Conservation (phyloP, 2,797 vertebrate genomes). For the Lateolabrax maculatus region DNA sequence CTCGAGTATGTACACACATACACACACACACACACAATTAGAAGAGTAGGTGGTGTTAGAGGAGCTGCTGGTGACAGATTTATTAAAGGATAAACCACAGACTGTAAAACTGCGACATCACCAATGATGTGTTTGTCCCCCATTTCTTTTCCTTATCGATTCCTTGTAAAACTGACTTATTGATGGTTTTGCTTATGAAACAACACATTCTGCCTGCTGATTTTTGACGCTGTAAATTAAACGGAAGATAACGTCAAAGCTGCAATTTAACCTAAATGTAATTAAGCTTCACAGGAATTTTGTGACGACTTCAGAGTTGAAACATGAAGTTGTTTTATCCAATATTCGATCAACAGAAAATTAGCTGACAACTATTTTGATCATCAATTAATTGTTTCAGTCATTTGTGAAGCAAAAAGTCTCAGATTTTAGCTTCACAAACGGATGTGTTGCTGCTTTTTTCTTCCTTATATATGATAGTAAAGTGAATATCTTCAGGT, state of each 20-base stretch:
- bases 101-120: slow-evolving; percentile 29
- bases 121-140: neutral
- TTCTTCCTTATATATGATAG: no score
- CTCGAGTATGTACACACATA: slow-evolving; percentile 4
- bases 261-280: neutral
- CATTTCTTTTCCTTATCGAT: no score
- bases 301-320: neutral
- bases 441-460: neutral
- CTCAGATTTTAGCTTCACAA: neutral
- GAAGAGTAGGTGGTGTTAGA: slow-evolving; percentile 56
- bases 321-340: neutral
- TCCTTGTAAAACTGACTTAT: neutral
- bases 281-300: no score
- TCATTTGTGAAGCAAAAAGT: neutral
- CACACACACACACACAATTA: slow-evolving; percentile 34
- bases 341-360: neutral
- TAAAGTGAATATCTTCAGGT: neutral
- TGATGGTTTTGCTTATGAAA: neutral
- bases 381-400: neutral
- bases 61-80: slow-evolving; percentile 56
- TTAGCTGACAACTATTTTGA: neutral
- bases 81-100: slow-evolving; percentile 55
- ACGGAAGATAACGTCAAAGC: neutral
- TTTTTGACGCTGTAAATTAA: neutral
- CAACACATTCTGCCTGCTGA: neutral